Conservation (phyloP, 2,888 invertebrate species). For the Drosophila hamatofila region DNA sequence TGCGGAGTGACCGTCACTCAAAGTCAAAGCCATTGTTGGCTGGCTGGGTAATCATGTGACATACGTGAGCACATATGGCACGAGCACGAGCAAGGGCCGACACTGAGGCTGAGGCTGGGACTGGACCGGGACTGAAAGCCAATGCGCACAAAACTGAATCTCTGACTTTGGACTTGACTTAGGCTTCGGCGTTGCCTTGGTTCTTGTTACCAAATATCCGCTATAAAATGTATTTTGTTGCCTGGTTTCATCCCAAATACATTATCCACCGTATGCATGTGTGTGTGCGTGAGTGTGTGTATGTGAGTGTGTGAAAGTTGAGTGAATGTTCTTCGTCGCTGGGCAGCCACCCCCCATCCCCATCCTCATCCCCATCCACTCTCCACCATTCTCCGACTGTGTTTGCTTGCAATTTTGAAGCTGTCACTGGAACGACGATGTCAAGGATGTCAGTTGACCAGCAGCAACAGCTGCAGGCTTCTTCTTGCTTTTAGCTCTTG, state of each 20-base stretch:
- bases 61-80: conserved; percentile 46
- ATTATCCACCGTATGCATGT: background rate
- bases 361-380: background rate
- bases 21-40: conserved; percentile 56
- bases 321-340: conserved; percentile 30
- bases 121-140: background rate
- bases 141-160: conserved; percentile 8
- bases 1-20: conserved; percentile 53
- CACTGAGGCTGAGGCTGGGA: background rate
- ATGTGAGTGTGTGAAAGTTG: conserved; percentile 35
- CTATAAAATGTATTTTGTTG: conserved; percentile 50
- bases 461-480: conserved; percentile 32
- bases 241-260: conserved; percentile 27
- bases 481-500: conserved; percentile 19
- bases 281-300: conserved; percentile 15
- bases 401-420: conserved; percentile 47
- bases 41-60: conserved; percentile 52
- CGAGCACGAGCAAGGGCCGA: background rate
- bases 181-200: conserved; percentile 34
- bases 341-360: conserved; percentile 10
- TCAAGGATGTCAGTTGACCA: conserved; percentile 45
- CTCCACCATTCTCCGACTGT: conserved; percentile 2
- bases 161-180: conserved; percentile 40
- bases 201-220: conserved; percentile 50
- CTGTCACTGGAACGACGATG: conserved; percentile 50